These are phyloP conservation scores for Tinea pellionella DNA, from an alignment of 2,888 invertebrate species.

Conservation along the genomic window DNA sequence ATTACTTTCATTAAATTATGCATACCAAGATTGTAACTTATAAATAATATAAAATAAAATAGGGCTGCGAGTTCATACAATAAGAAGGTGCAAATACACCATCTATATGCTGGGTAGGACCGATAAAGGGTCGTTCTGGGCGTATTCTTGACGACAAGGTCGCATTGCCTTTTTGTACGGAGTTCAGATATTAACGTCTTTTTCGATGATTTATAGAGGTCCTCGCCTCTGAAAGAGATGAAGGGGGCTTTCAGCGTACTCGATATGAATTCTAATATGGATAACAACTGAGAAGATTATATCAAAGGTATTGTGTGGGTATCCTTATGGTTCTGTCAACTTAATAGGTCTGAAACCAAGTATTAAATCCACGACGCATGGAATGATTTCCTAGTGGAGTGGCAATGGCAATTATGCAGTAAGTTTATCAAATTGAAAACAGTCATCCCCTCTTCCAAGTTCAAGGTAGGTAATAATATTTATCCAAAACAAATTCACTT, in stretches of 20 bases:
- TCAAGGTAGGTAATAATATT: slow-evolving; percentile 18
- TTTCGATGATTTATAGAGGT: slow-evolving; percentile 54
- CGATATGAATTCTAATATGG: slow-evolving; percentile 55
- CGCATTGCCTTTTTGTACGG: slow-evolving; percentile 37
- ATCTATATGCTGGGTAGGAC: not conserved
- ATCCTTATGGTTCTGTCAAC: not conserved
- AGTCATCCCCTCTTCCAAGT: slow-evolving; percentile 1
- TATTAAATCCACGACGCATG: no score
- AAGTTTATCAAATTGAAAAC: not conserved
- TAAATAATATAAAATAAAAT: not conserved
- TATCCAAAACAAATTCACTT: slow-evolving; percentile 35
- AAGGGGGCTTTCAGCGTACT: slow-evolving; percentile 43
- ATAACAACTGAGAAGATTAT: slow-evolving; percentile 18
- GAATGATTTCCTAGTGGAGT: no score
- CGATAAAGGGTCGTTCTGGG: slow-evolving; percentile 12
- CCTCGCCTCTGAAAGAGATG: slow-evolving; percentile 48
- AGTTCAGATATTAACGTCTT: slow-evolving; percentile 50
- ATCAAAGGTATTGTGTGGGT: not conserved
- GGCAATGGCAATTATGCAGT: no score
- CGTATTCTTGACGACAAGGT: slow-evolving; percentile 27
- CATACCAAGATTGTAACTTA: not conserved
- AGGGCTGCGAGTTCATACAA: not conserved
- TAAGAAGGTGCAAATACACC: slow-evolving; percentile 8
- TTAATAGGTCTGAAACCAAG: no score
- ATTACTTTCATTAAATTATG: no score